A percentile compares a stretch with the other conserved stretches of the same genome.
Conservation (phyloP, 2,888 invertebrate genomes). For the Lypha dubia region DNA sequence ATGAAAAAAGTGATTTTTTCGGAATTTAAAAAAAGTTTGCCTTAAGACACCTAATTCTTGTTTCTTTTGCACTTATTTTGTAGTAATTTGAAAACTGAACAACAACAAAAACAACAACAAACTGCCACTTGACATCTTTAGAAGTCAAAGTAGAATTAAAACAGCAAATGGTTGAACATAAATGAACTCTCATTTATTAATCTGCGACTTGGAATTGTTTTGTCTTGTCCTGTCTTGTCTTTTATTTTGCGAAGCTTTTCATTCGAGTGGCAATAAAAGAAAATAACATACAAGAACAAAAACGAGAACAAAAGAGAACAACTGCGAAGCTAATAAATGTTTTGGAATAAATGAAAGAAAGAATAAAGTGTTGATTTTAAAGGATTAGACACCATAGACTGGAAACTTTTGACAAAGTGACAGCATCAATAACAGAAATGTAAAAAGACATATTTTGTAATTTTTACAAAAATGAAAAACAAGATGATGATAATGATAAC, state of each 20-base stretch:
- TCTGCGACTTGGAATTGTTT: slow-evolving; percentile 37
- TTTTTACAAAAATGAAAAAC: not conserved
- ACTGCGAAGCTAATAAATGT: slow-evolving; percentile 48
- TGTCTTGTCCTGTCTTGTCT: slow-evolving; percentile 35
- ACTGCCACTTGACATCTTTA: slow-evolving; percentile 56
- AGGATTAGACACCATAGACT: slow-evolving; percentile 44
- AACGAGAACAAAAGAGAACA: not conserved
- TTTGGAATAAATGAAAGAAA: slow-evolving; percentile 25
- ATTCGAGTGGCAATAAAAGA: slow-evolving; percentile 9
- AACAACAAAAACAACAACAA: too few relatives aligned
- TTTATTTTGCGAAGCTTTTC: slow-evolving; percentile 17
- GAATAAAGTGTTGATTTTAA: slow-evolving; percentile 49
- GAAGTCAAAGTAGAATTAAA: slow-evolving; percentile 30
- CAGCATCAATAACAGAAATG: not conserved
- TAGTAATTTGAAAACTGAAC: slow-evolving; percentile 13
- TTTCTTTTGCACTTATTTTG: slow-evolving; percentile 26
- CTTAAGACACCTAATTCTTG: slow-evolving; percentile 42
- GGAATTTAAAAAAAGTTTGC: slow-evolving; percentile 58
- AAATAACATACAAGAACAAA: not conserved
- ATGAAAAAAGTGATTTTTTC: slow-evolving; percentile 29
- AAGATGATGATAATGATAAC: slow-evolving; percentile 15
- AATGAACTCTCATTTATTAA: slow-evolving; percentile 54
- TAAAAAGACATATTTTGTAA: slow-evolving; percentile 21
- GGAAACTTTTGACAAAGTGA: slow-evolving; percentile 16
- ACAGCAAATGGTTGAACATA: slow-evolving; percentile 40